Base-by-base conservation (phyloP, 2,888 invertebrate species). In the Zhuqinia jingwanae region DNA sequence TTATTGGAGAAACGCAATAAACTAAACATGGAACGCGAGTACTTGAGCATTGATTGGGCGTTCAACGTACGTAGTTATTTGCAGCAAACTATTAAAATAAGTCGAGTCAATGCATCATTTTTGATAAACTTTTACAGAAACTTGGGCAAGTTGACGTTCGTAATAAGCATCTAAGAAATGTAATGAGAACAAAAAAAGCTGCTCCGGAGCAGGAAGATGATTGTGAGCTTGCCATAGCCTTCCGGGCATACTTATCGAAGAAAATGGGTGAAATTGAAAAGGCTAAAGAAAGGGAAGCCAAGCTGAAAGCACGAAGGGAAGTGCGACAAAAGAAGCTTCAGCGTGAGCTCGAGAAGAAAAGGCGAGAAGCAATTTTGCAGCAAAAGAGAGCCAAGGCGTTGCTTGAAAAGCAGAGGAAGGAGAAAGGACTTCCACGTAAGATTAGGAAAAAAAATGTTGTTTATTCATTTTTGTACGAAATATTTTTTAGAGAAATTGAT, bases 41-140 rank as follows among this genome's bases (percentile, higher is more conserved):
- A 90, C 75, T 56, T 89, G 13, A 86, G 86, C 11, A 89, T 90
- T 20, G 89, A 90, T 20, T 90, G 90, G 90, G 89, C 88, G 10
- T 88, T 90, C 73, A 82, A 83, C 50, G 90, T 90, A 45, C 63
- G 2, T 20, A 60, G 22, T 17, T 5, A 2, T 27, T 75, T 73
- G 27, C 17, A 13, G n/a, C 42, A 42, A n/a, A 6, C 13, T 58
- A 20, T 10, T 13, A 1, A 75, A n/a, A n/a, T n/a, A n/a, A n/a
- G n/a, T n/a, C n/a, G n/a, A n/a, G n/a, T n/a, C n/a, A n/a, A n/a
- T n/a, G n/a, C n/a, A n/a, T n/a, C n/a, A n/a, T n/a, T n/a, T n/a
- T n/a, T n/a, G n/a, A n/a, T n/a, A n/a, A n/a, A n/a, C 27, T 73
- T 73, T 56, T 81, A 15, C 47, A 88, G 88, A 88, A 86, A 83